Conservation (phyloP, 1,140 invertebrate genomes). For the Mizuhopecten yessoensis region DNA sequence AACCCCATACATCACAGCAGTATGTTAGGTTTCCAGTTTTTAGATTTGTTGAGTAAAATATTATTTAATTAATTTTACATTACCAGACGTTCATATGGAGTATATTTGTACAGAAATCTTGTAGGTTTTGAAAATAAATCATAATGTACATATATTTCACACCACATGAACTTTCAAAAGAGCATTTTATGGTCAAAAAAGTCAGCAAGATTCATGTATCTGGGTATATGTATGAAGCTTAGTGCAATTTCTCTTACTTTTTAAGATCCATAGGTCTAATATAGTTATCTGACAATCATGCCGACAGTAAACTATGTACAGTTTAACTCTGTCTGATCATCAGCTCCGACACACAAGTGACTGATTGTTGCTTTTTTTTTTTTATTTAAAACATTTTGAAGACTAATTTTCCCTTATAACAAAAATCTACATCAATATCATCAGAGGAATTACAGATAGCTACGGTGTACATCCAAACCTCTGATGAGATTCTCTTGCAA, state of each 20-base stretch:
- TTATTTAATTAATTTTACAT: background rate
- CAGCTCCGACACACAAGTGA: background rate
- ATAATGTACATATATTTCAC: background rate
- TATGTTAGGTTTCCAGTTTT: background rate
- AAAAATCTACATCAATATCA: background rate
- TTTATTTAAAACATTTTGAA: background rate
- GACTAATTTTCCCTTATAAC: background rate
- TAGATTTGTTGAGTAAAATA: background rate
- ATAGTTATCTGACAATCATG: background rate
- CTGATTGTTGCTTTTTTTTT: background rate
- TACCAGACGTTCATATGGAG: background rate
- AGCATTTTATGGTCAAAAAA: background rate
- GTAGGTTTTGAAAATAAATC: background rate
- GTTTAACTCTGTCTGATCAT: background rate
- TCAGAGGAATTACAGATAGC: too few relatives aligned
- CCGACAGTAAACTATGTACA: background rate
- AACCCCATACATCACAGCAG: slow-evolving; percentile 11
- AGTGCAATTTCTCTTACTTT: background rate
- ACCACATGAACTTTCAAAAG: background rate
- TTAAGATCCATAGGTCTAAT: background rate
- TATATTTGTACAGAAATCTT: slow-evolving; percentile 7
- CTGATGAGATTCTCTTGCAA: background rate
- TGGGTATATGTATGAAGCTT: background rate
- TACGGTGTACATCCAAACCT: background rate
- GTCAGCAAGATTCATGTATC: background rate